Evolutionary conservation across 2,113 vertebrate genomes (phyloP).

Genomic region (Aleadryas rufinucha): DNA sequence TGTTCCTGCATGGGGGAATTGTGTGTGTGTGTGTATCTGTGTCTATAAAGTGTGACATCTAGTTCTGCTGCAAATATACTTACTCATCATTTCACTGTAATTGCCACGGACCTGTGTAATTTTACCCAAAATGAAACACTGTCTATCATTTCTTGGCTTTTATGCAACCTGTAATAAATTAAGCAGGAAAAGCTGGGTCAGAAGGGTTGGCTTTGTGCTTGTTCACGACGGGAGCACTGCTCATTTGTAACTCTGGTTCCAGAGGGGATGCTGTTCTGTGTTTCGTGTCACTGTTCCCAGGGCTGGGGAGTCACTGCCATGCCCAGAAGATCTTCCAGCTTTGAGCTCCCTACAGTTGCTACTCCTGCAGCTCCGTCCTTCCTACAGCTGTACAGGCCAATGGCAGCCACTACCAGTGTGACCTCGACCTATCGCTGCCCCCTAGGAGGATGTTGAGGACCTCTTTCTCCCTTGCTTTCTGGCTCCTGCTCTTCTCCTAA

Average conservation of each 20-base stretch:
- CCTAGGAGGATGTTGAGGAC: not conserved
- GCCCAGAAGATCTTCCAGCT: not conserved
- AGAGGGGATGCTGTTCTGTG: not conserved
- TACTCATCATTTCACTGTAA: not conserved
- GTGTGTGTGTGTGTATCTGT: not conserved
- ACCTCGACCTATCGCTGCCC: not conserved
- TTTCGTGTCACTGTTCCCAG: not conserved
- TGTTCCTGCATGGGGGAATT: not conserved
- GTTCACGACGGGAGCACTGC: not conserved
- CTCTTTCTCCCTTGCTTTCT: not conserved
- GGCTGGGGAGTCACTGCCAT: not conserved
- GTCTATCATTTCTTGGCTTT: not conserved
- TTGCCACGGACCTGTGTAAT: not conserved
- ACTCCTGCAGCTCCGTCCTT: not conserved
- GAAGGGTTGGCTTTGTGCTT: not conserved
- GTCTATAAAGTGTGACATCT: not conserved
- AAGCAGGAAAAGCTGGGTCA: not conserved
- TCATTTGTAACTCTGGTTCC: not conserved
- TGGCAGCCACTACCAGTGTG: not conserved
- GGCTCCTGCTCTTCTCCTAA: not conserved
- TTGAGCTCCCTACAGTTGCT: not conserved
- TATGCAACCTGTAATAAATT: not conserved
- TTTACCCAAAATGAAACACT: not conserved
- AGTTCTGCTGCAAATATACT: not conserved
- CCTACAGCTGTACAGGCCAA: not conserved